phyloP scores from a whole-genome alignment of 2,888 invertebrate genomes.

The Merodon equestris region DNA sequence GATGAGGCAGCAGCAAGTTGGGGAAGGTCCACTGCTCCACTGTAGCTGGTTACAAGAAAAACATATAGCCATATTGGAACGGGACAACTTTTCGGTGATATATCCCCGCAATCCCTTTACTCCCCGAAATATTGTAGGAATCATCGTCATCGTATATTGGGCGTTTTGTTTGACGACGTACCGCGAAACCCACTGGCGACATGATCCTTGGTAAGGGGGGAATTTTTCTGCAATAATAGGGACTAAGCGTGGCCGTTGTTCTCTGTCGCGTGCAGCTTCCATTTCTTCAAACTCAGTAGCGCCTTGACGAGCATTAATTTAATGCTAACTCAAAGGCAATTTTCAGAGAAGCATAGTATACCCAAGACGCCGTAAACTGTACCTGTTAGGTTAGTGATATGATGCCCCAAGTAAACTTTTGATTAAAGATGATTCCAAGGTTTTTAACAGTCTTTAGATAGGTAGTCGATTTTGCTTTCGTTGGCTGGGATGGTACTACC shows the following conservation, averaged over 20 bases:
- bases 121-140: slow-evolving; percentile 82
- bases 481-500: no score
- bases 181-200: slow-evolving; percentile 85
- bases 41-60: slow-evolving; percentile 92
- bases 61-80: slow-evolving; percentile 95
- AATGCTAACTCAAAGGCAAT: no score
- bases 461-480: no score
- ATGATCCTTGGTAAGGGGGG: slow-evolving; percentile 83
- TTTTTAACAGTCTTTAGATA: no score
- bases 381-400: no score
- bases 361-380: no score
- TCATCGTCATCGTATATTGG: slow-evolving; percentile 81
- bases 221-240: slow-evolving; percentile 70
- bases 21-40: slow-evolving; percentile 92
- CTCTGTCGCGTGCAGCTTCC: slow-evolving; percentile 67
- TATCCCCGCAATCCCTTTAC: slow-evolving; percentile 79
- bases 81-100: slow-evolving; percentile 80
- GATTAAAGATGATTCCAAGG: no score
- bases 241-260: slow-evolving; percentile 66
- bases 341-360: no score
- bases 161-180: slow-evolving; percentile 81
- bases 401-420: no score
- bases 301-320: no score
- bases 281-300: no score
- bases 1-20: slow-evolving; percentile 96